Evolutionary conservation across 2,888 invertebrate genomes (phyloP), one percentile per base, ranked within the genome.

Genomic region (Caenorhabditis auriculariae): DNA sequence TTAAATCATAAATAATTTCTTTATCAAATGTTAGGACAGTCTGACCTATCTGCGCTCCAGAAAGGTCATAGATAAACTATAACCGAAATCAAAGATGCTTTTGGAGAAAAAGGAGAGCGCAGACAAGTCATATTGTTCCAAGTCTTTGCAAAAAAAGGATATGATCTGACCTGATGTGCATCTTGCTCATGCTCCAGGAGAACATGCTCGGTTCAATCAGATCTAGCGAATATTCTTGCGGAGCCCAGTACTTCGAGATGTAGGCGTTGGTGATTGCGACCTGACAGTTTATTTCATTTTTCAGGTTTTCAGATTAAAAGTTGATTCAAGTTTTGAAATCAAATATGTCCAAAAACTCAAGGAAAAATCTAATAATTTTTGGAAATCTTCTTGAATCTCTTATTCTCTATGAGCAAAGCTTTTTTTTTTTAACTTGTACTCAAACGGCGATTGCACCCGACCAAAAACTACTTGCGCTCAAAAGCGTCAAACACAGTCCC

Each of bases 231-330:
- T 80, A 80, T 38, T 80, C 80, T 37, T 76, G 78, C 1, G 80
- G 80, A 3, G 80, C 75, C 80, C 80, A 80, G 51, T 80, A 80
- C 54, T 80, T 80, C 37, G 76, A 74, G 49, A 80, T 72, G 44
- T 65, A 73, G 5, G 77, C 73, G 54, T 75, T 75, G 57, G 69
- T 67, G 21, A 80, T 80, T 7, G 80, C 72, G 9, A 80, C 76
- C 77, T 74, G 45, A 54, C 58, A 53, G n/a, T n/a, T n/a, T n/a
- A n/a, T n/a, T n/a, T n/a, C n/a, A n/a, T 1, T 4, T 42, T 15
- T 19, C n/a, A 41, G 19, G n/a, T 2, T 41, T 44, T 24, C 17
- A 17, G 27, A 2, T 24, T 44, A n/a, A 35, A 35, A 41, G 15
- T 15, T n/a, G n/a, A 41, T 12, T 15, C 12, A 2, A n/a, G 2